Evolutionary conservation across 2,888 invertebrate species (phyloP).

Genomic region (Morinoia aosen): DNA sequence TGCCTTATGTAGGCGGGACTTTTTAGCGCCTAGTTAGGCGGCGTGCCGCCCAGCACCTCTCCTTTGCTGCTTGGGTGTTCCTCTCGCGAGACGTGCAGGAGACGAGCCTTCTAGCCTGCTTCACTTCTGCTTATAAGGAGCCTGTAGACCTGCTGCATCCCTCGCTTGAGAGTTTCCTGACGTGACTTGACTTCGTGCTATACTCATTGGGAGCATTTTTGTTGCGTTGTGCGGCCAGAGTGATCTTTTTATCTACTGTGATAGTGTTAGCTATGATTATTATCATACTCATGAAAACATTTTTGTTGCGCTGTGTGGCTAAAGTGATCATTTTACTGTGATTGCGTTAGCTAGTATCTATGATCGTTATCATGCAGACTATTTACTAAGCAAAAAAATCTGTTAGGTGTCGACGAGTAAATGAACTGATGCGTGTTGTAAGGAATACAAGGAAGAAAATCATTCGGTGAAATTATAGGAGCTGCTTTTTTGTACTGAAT

Average conservation of each 20-base stretch:
- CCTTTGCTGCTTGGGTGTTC: conserved; percentile 4
- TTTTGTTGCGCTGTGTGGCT: too few species aligned
- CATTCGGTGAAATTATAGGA: too few species aligned
- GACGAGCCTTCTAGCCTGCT: background rate
- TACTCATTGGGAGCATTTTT: background rate
- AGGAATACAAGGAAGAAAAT: too few species aligned
- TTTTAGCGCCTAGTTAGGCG: background rate
- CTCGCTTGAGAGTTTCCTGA: background rate
- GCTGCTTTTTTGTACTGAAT: too few species aligned
- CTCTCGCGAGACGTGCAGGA: background rate
- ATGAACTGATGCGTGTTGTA: too few species aligned
- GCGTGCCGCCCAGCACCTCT: background rate
- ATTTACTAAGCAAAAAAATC: too few species aligned
- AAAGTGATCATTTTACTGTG: too few species aligned
- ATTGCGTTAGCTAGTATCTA: too few species aligned
- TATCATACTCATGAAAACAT: background rate
- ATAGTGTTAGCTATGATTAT: background rate
- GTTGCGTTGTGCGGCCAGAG: background rate
- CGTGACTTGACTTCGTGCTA: background rate
- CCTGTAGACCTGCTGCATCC: background rate
- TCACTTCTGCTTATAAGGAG: background rate
- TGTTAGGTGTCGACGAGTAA: too few species aligned
- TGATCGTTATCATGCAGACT: too few species aligned
- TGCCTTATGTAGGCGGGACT: conserved; percentile 2
- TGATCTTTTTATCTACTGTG: background rate